phyloP scores from a whole-genome alignment of 1,140 invertebrate genomes.

The Pomacea maculata region DNA sequence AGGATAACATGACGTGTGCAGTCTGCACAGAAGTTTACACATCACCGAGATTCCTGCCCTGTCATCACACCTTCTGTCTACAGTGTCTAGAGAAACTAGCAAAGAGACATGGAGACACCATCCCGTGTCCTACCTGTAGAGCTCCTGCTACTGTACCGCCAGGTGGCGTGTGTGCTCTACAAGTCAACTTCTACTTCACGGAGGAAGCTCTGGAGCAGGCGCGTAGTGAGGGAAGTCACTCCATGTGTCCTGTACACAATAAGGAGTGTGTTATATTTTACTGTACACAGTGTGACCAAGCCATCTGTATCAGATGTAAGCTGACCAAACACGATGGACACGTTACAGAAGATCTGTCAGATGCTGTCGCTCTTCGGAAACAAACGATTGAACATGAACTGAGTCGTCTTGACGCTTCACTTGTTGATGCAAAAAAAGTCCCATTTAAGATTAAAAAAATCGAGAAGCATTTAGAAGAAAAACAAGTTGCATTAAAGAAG shows the following conservation, averaged over 20 bases:
- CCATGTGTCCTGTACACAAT: background rate
- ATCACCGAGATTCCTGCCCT: background rate
- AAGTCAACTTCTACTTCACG: background rate
- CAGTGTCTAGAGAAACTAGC: background rate
- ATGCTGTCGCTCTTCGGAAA: background rate
- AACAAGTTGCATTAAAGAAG: no score
- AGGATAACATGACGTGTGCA: background rate
- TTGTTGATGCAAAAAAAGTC: no score
- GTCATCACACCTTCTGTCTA: background rate
- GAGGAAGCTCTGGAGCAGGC: background rate
- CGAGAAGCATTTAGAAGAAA: no score
- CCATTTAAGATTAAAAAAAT: fast-evolving
- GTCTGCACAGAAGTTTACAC: background rate
- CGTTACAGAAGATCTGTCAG: background rate
- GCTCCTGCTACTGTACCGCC: background rate
- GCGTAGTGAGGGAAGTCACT: background rate
- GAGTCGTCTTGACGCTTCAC: no score
- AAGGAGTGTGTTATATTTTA: background rate
- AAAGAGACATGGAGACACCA: background rate
- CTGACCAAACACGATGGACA: background rate
- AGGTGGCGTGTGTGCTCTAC: background rate
- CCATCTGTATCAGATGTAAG: background rate
- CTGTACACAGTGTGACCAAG: background rate
- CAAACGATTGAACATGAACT: no score
- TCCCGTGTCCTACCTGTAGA: background rate